Base-by-base conservation (phyloP, 2,113 vertebrate genomes). In the Pluvianellus socialis region DNA sequence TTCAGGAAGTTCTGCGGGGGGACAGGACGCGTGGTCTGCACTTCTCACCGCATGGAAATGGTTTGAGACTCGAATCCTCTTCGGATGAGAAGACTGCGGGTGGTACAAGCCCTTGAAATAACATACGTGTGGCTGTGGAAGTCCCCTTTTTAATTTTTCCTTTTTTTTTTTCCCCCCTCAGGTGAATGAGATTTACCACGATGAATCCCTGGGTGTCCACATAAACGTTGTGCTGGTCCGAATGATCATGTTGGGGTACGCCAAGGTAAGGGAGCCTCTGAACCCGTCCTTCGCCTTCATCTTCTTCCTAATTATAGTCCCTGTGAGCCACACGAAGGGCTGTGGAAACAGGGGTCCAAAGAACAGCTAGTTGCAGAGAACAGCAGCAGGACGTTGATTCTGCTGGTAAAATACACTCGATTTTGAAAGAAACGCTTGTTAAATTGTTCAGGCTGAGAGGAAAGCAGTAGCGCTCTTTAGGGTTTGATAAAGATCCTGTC, bases 141-240 rank as follows among this genome's bases (percentile, higher is more conserved):
- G 14, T 50, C 63, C 47, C 50, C 47, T 26, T 67, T 12, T 49
- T 22, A 7, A 42, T 33, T 44, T 70, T 77, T 44, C 7, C 22
- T 45, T 18, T 18, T 9, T 33, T 66, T 67, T 18, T 33, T 44
- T 23, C 79, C 55, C 38, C 58, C 63, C 63, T 89, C 95, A 99
- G 99, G 99, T 99, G 93, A 99, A 99, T 88, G 99, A 99, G 97
- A 99, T 99, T 94, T 99, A 99, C 98, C 99, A 99, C 0, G 99
- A 99, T 19, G 99, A 99, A 67, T 99, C 99, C 8, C 97, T 99
- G 42, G 99, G 99, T 1, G 98, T 99, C 22, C 99, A 99, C 92
- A 99, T 99, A 88, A 99, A 99, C 4, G 99, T 99, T 9, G 99
- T 99, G n/a, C 97, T 99, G 93, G 99, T 99, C 58, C 98, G 99